Evolutionary conservation across 2,113 vertebrate species (phyloP), one percentile per base, ranked within the genome.

Genomic region (Coptodon bakossiorum): DNA sequence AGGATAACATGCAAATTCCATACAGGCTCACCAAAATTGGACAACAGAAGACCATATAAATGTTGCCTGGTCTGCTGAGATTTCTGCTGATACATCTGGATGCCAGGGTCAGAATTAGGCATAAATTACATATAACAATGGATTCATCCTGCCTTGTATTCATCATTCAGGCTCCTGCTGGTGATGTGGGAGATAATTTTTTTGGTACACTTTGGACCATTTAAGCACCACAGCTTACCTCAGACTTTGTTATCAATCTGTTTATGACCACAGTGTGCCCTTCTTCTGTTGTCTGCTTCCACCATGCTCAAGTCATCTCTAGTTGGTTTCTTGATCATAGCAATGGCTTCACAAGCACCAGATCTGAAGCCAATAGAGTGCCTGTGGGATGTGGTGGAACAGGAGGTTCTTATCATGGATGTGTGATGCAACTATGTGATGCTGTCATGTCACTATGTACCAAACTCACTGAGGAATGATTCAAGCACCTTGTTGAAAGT

Each of bases 191-290:
- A 40, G 36, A 40, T 40, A 68, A 9, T 68, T 14, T 14, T 10
- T 66, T 36, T 66, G 17, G 61, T 3, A 66, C 61, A 66, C 17
- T 66, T 66, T 66, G 61, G 31, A n/a, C 61, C 17, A 38, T 27
- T 73, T 73, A 73, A 71, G 38, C 38, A 73, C 19, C 0, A 68
- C n/a, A 71, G 66, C 38, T 12, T 68, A 68, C n/a, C n/a, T 16
- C 36, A 71, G 8, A 10, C 0, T 0, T 22, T 40, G 36, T 68
- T 68, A 38, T 38, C 11, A n/a, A 68, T 4, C 34, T 0, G 0
- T n/a, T 68, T 38, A 38, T 68, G 34, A 5, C 34, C 19, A 38
- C 11, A 40, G 63, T 3, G 63, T 68, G 10, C 63, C 1, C 19
- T 14, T 40, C 36, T 43, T 43, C n/a, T 73, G 38, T 27, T 73